Evolutionary conservation across 2,113 vertebrate genomes (phyloP).

Genomic region (Pygoscelis antarcticus): DNA sequence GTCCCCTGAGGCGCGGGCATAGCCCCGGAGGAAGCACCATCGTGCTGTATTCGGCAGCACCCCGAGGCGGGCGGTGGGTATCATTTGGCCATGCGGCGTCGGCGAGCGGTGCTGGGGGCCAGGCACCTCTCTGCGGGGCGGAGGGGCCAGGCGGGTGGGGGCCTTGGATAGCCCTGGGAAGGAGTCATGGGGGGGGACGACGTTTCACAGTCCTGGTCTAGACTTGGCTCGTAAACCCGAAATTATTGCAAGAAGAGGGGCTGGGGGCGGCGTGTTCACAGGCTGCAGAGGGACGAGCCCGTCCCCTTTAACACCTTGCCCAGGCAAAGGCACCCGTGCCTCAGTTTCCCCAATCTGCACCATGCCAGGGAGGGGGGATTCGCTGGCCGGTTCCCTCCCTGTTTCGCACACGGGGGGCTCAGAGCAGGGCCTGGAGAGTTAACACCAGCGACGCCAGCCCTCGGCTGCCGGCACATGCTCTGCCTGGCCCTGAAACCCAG

Average conservation of each 20-base stretch:
- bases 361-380: rapidly evolving
- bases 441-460: background rate
- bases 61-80: rapidly evolving
- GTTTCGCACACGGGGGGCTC: rapidly evolving
- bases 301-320: no score
- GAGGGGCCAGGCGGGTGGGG: no score
- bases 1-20: rapidly evolving
- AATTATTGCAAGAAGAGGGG: rapidly evolving
- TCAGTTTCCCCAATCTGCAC: rapidly evolving
- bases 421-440: background rate
- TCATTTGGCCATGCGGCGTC: rapidly evolving
- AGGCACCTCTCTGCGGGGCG: background rate
- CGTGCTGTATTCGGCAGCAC: rapidly evolving
- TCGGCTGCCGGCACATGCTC: background rate
- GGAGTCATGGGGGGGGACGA: rapidly evolving
- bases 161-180: background rate
- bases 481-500: constrained; percentile 16
- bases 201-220: rapidly evolving
- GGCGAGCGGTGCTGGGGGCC: rapidly evolving
- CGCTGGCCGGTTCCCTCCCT: rapidly evolving
- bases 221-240: background rate
- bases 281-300: rapidly evolving
- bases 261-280: rapidly evolving
- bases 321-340: background rate
- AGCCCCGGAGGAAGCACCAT: rapidly evolving